Base-by-base conservation (phyloP, 2,113 vertebrate genomes). In the Silurus asotus region DNA sequence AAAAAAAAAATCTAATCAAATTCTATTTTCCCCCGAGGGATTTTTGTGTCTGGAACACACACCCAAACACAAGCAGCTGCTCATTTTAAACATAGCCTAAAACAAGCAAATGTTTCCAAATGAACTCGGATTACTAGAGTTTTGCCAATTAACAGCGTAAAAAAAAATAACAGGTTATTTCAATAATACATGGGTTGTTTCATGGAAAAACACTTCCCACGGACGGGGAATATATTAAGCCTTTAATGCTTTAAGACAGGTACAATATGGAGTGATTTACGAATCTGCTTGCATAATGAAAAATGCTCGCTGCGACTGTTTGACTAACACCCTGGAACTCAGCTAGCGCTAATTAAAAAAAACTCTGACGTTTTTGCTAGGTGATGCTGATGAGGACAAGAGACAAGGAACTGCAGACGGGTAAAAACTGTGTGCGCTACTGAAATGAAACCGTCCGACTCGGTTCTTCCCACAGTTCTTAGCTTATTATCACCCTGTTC, bases 401-500 rank as follows among this genome's bases (percentile, higher is more conserved):
- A 83, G 81, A 83, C 65, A 58, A 83, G 81, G 65, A 83, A 55
- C 58, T 79, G 74, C 74, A 67, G 70, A 83, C 69, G 28, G 45
- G 14, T 83, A 5, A 70, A 77, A 87, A 77, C 23, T 84, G 23
- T 20, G 55, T 55, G 13, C 48, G 49, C 6, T 25, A 67, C 49
- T 48, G 48, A 83, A 83, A 51, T 83, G 64, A 83, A 83, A 20
- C 67, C 37, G n/a, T 48, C 25, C 14, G 17, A 37, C 51, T 8
- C 69, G 85, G 86, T 87, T 90, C 93, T 89, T 94, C 93, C 92
- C 92, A 92, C 83, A 89, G 88, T 93, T 88, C 92, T 91, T 89
- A 92, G 91, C 93, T 94, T 92, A 95, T 95, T 95, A 94, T 94
- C 94, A 94, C 94, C 92, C 93, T 88, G 86, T 82, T 89, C 87